Conservation (phyloP, 2,888 invertebrate species). For the Neocrepidodera transversa region DNA sequence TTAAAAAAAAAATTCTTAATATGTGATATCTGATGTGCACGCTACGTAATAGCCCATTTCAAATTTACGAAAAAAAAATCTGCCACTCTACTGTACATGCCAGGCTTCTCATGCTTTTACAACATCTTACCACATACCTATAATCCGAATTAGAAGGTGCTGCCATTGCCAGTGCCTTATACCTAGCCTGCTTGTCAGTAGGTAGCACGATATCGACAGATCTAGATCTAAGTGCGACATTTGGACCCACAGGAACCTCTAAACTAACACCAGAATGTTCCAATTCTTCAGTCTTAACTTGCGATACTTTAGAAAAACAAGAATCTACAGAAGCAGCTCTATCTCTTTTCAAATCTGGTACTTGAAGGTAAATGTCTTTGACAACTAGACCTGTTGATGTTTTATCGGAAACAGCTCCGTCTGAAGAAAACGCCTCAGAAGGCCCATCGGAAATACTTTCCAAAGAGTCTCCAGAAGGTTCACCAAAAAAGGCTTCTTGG, state of each 20-base stretch:
- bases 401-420: slow-evolving; percentile 48
- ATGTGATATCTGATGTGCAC: no score
- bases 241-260: slow-evolving; percentile 73
- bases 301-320: slow-evolving; percentile 80
- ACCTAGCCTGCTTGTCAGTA: slow-evolving; percentile 83
- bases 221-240: slow-evolving; percentile 74
- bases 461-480: slow-evolving; percentile 68
- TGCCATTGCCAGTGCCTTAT: slow-evolving; percentile 80
- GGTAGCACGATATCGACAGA: slow-evolving; percentile 89
- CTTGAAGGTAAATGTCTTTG: slow-evolving; percentile 64
- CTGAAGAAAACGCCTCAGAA: slow-evolving; percentile 58
- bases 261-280: slow-evolving; percentile 69
- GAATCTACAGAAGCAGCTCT: slow-evolving; percentile 89
- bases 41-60: no score
- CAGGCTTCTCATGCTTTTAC: slow-evolving; percentile 12
- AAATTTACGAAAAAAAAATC: no score
- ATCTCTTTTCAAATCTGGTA: slow-evolving; percentile 83
- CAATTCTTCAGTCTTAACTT: slow-evolving; percentile 74
- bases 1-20: no score
- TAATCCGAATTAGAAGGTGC: slow-evolving; percentile 60
- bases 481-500: slow-evolving; percentile 83
- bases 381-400: slow-evolving; percentile 51
- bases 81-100: no score
- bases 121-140: slow-evolving; percentile 45
- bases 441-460: slow-evolving; percentile 69